Evolutionary conservation across 2,888 invertebrate genomes (phyloP).

Genomic region (Rutpela maculata): DNA sequence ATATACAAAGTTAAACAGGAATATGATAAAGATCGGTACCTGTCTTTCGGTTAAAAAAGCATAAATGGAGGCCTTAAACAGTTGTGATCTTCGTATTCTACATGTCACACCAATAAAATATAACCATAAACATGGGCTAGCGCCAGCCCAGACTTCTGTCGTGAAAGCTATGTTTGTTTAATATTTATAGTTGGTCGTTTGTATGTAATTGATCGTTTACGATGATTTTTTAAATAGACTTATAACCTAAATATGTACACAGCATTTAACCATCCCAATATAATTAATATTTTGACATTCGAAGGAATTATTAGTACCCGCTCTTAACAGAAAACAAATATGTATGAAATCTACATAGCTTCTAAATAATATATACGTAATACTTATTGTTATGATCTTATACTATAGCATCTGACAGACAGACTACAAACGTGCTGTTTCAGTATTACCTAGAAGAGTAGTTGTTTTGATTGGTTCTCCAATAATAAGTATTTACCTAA

Average conservation of each 20-base stretch:
- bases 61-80: constrained; percentile 38
- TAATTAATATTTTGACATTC: constrained; percentile 12
- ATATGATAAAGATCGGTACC: constrained; percentile 41
- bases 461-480: too few species aligned
- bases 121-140: constrained; percentile 62
- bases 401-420: too few species aligned
- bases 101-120: constrained; percentile 63
- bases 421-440: too few species aligned
- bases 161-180: constrained; percentile 63
- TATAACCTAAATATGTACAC: constrained; percentile 27
- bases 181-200: constrained; percentile 59
- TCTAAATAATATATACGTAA: too few species aligned
- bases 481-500: too few species aligned
- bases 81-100: constrained; percentile 41
- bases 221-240: constrained; percentile 42
- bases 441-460: too few species aligned
- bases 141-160: constrained; percentile 63
- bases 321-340: too few species aligned
- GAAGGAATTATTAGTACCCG: too few species aligned
- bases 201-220: constrained; percentile 54
- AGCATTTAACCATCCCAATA: background rate
- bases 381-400: too few species aligned
- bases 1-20: constrained; percentile 28
- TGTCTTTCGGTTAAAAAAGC: constrained; percentile 37
- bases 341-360: too few species aligned